These are phyloP conservation scores for Achroia grisella DNA, from an alignment of 1,140 invertebrate genomes.

Conservation along the genomic window DNA sequence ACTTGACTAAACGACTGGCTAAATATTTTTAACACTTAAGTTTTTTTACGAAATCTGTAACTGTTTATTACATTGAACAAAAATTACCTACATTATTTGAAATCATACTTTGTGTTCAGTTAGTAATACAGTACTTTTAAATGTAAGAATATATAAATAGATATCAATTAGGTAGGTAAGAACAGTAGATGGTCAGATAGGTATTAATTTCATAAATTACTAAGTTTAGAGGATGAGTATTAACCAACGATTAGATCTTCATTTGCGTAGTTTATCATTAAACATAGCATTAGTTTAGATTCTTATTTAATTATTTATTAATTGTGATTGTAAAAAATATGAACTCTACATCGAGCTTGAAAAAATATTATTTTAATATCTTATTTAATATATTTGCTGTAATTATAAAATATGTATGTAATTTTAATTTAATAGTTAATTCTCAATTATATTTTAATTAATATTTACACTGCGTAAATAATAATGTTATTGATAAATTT, in stretches of 20 bases:
- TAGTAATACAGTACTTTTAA: slow-evolving; percentile 27
- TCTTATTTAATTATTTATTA: slow-evolving; percentile 34
- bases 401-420: slow-evolving; percentile 56
- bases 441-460: slow-evolving; percentile 66
- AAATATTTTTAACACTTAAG: no score
- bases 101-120: slow-evolving; percentile 38
- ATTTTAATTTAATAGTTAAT: slow-evolving; percentile 61
- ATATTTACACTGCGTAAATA: slow-evolving; percentile 70
- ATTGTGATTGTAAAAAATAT: slow-evolving; percentile 29
- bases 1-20: no score
- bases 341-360: slow-evolving; percentile 56
- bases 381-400: slow-evolving; percentile 60
- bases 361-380: slow-evolving; percentile 64
- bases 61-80: no score
- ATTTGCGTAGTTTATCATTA: slow-evolving; percentile 48
- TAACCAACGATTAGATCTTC: slow-evolving; percentile 47
- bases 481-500: slow-evolving; percentile 65
- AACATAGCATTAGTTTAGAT: slow-evolving; percentile 59
- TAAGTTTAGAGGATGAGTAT: slow-evolving; percentile 72
- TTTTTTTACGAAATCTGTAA: no score
- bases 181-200: slow-evolving; percentile 37
- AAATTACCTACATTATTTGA: background rate
- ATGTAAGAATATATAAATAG: slow-evolving; percentile 45
- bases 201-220: slow-evolving; percentile 55
- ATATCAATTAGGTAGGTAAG: slow-evolving; percentile 43